Percentiles rank a stretch among this genome's conserved stretches.
phyloP scores from a whole-genome alignment of 2,113 vertebrate species.

The Percopsis transmontana region DNA sequence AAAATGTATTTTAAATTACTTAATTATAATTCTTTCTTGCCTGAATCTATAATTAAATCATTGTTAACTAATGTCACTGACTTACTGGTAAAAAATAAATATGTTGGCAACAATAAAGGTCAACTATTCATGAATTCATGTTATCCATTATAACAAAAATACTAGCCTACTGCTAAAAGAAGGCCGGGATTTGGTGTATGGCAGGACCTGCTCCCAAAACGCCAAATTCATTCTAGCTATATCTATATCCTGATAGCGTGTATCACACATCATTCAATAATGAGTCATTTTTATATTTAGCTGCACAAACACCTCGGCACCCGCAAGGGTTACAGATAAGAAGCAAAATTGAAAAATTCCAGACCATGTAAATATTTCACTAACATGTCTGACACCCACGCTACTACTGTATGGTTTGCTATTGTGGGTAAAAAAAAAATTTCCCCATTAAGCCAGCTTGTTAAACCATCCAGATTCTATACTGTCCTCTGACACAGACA shows the following conservation, averaged over 20 bases:
- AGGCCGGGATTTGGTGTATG: background rate
- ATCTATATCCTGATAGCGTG: constrained; percentile 13
- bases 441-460: constrained; percentile 51
- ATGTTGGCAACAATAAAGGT: no score
- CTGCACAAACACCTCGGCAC: background rate
- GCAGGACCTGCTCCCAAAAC: no score
- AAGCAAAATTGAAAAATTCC: constrained; percentile 58
- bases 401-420: constrained; percentile 30
- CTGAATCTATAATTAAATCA: no score
- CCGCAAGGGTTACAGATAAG: constrained; percentile 44
- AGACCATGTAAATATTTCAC: constrained; percentile 64
- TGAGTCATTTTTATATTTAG: constrained; percentile 29
- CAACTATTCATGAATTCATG: no score
- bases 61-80: no score
- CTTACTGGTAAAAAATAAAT: no score
- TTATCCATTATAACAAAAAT: no score
- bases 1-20: no score
- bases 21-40: no score
- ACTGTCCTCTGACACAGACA: constrained; percentile 34
- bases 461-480: constrained; percentile 37
- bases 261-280: background rate
- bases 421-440: constrained; percentile 35
- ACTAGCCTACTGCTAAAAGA: no score
- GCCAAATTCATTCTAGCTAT: constrained; percentile 20
- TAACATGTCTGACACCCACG: constrained; percentile 35